Percentiles rank a stretch among this genome's conserved stretches.
phyloP scores from a whole-genome alignment of 37 sponge, comb jelly and placozoan species.

The Eunapius fragilis region DNA sequence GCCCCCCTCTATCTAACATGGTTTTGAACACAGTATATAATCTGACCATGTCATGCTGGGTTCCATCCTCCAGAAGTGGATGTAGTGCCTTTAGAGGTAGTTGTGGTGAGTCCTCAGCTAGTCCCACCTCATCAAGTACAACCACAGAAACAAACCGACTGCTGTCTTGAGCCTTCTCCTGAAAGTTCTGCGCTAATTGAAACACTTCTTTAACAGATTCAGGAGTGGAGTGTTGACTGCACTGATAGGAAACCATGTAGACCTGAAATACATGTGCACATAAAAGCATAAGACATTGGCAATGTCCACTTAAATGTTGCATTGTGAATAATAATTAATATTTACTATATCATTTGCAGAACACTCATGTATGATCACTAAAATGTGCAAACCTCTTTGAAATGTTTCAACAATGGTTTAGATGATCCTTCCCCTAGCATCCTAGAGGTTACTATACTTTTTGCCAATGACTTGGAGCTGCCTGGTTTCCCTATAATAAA shows the following conservation, averaged over 20 bases:
- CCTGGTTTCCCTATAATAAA: slow-evolving; percentile 78
- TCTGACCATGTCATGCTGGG: slow-evolving; percentile 4
- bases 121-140: slow-evolving; percentile 76
- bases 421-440: slow-evolving; percentile 45
- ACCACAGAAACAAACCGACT: slow-evolving; percentile 51
- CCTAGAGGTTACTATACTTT: slow-evolving; percentile 34
- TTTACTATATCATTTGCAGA: too few relatives aligned
- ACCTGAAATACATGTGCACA: too few relatives aligned
- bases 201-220: slow-evolving; percentile 43
- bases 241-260: slow-evolving; percentile 55
- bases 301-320: too few relatives aligned
- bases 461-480: slow-evolving; percentile 74
- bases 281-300: too few relatives aligned
- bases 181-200: slow-evolving; percentile 18
- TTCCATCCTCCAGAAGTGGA: slow-evolving; percentile 76
- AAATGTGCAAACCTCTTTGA: slow-evolving; percentile 33
- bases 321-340: too few relatives aligned
- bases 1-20: too few relatives aligned
- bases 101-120: slow-evolving; percentile 79
- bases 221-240: slow-evolving; percentile 58
- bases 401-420: background rate
- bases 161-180: slow-evolving; percentile 24
- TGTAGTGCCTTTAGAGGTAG: slow-evolving; percentile 78
- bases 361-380: too few relatives aligned
- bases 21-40: too few relatives aligned